Percentiles rank a stretch among this genome's conserved stretches.
Evolutionary conservation across 2,797 vertebrate genomes (phyloP).

Genomic region (Coilia nasus): DNA sequence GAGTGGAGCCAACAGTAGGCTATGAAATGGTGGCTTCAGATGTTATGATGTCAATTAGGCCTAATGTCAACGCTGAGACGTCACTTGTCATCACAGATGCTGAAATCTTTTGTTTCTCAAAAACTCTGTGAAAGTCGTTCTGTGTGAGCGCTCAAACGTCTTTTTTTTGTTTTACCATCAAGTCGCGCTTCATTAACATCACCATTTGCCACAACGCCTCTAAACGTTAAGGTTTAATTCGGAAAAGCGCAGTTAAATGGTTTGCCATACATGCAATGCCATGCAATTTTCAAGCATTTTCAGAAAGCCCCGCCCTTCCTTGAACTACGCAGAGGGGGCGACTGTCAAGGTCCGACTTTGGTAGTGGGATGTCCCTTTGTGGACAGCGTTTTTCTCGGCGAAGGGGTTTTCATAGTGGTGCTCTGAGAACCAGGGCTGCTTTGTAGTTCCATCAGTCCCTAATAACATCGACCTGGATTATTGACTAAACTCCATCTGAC

Average conservation of each 20-base stretch:
- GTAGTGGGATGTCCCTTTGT: background rate
- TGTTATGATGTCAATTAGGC: background rate
- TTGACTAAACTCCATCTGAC: background rate
- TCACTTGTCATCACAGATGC: background rate
- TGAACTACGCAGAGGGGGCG: background rate
- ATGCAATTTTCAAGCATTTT: conserved; percentile 26
- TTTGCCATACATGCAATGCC: no score
- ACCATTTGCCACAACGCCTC: no score
- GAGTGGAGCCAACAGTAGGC: background rate
- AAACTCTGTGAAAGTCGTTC: background rate
- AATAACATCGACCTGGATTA: background rate
- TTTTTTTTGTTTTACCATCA: background rate
- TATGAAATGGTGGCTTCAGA: background rate
- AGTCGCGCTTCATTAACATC: background rate
- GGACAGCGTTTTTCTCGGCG: background rate
- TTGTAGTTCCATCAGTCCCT: background rate
- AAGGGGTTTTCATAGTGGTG: conserved; percentile 27
- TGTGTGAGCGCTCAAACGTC: background rate
- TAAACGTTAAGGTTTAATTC: background rate
- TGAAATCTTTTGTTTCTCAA: background rate
- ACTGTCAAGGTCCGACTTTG: background rate
- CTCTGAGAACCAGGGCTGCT: background rate
- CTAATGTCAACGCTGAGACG: background rate
- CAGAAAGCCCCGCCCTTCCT: conserved; percentile 64
- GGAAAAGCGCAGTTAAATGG: background rate